Conservation (phyloP, 2,113 vertebrate species). For the Myrmecobius fasciatus region DNA sequence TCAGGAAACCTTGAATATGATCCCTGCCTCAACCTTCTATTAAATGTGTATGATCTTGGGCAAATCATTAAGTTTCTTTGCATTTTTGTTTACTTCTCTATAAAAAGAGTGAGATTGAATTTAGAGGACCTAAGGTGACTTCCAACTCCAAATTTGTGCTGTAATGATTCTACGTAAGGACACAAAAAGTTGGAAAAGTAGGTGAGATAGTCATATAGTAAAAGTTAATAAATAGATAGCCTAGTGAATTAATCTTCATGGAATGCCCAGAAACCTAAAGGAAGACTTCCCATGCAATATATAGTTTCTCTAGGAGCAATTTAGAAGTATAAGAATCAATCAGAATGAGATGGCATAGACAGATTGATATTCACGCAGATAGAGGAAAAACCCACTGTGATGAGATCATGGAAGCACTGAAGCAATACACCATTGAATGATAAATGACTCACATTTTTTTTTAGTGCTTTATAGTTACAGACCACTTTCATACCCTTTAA, state of each 20-base stretch:
- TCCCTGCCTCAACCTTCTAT: neutral
- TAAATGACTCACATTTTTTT: neutral
- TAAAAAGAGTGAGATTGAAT: neutral
- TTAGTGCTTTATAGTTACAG: neutral
- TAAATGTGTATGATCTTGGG: neutral
- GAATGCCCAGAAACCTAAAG: neutral
- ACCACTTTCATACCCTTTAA: neutral
- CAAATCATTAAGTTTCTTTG: neutral
- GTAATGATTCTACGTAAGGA: neutral
- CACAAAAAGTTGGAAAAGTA: neutral
- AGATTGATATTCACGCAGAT: neutral
- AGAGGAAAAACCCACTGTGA: neutral
- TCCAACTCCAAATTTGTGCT: neutral
- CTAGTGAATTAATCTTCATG: neutral
- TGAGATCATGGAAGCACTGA: neutral
- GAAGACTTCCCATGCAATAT: neutral
- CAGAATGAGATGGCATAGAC: neutral
- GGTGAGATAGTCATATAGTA: neutral
- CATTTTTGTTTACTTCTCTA: neutral
- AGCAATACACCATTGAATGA: neutral
- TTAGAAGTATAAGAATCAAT: conserved; percentile 55
- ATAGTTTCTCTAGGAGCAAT: conserved; percentile 59
- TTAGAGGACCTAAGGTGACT: neutral
- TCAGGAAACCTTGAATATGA: neutral
- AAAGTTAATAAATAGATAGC: neutral